phyloP scores from a whole-genome alignment of 2,113 vertebrate genomes.

The Hylia prasina region DNA sequence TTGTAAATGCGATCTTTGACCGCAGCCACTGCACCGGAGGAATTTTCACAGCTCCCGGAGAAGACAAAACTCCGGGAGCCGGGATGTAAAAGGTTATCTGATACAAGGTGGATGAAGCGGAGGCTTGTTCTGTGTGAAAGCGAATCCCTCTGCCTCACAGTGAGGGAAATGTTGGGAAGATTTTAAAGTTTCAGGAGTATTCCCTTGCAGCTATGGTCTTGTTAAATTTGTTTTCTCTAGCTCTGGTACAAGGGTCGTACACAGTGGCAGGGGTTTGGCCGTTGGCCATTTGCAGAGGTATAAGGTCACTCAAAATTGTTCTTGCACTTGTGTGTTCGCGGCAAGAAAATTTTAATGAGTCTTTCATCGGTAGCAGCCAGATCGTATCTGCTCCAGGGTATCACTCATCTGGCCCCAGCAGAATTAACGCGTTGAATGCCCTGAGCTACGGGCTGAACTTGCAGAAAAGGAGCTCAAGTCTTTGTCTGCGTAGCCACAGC shows the following conservation, averaged over 20 bases:
- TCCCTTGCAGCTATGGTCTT: not conserved
- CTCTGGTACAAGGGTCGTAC: not conserved
- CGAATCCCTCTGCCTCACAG: not conserved
- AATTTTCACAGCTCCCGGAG: conserved; percentile 57
- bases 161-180: not conserved
- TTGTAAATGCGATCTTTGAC: conserved; percentile 64
- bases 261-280: not conserved
- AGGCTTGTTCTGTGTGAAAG: conserved; percentile 38
- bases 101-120: conserved; percentile 2
- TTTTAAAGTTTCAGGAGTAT: not conserved
- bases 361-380: conserved; percentile 6
- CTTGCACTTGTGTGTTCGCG: not conserved
- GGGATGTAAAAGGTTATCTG: conserved; percentile 64
- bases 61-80: conserved; percentile 29
- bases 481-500: not conserved
- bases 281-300: not conserved
- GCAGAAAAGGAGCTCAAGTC: not conserved
- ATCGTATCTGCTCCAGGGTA: not conserved
- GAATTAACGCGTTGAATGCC: not conserved
- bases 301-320: conserved; percentile 17
- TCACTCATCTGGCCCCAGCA: conserved; percentile 28
- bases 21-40: conserved; percentile 1
- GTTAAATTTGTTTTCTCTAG: conserved; percentile 30
- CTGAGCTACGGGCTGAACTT: not conserved
- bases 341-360: conserved; percentile 46